Evolutionary conservation across 2,797 vertebrate genomes (phyloP), one percentile per base, ranked within the genome.

Genomic region (Iguana delicatissima): DNA sequence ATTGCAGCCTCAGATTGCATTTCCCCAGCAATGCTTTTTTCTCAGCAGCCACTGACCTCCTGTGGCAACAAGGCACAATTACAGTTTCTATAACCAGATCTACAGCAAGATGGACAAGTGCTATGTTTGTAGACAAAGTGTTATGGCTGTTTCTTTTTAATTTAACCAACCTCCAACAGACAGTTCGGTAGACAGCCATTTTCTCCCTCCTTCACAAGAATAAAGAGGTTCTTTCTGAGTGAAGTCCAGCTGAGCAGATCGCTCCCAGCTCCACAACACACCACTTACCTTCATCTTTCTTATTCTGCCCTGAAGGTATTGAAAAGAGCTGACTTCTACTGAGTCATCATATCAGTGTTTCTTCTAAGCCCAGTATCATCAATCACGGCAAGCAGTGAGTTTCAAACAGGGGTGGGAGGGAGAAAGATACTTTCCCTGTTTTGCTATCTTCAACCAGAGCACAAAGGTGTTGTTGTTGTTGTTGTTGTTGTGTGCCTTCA

Each of bases 41-140:
- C 88, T 90, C 94, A 83, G 94, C 94, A 93, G 89, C 92, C 94
- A 93, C 95, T 96, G 96, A 92, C 96, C 95, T 95, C 96, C 62
- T 81, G 96, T 93, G 96, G 95, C 84, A 38, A 62, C 10, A 90
- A 81, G 1, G 22, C 1, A 38, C 83, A 92, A 94, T 93, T 94
- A 73, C 96, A 95, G 24, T 16, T 26, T 42, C 10, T 87, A 22
- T 1, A 26, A 64, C 29, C 24, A 7, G 10, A 10, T 46, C 9
- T 16, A 83, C 29, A 69, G 57, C 29, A 74, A 6, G 50, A 20
- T 3, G 13, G 26, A 32, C 14, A 26, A 42, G 35, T 69, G 26
- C 18, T 80, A n/a, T 32, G 10, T 80, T 88, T 26, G 59, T 62
- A 84, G 57, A 42, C 35, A 46, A 55, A 24, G 10, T 38, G 13